Base-by-base conservation (phyloP, 2,888 invertebrate genomes). In the Hypsopygia costalis region DNA sequence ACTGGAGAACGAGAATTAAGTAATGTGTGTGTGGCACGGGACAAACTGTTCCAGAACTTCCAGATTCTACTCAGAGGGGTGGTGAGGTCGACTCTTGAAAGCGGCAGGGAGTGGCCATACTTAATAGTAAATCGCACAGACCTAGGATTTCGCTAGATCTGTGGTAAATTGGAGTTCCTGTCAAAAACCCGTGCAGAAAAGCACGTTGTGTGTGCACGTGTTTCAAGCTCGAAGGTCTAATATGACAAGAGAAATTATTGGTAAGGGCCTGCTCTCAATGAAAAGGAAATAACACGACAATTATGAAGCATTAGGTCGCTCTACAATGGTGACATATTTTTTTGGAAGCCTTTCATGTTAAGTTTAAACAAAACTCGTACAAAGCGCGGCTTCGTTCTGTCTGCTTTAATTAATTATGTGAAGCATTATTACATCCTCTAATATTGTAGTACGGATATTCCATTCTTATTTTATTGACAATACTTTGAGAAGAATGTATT, bases 201-300 rank as follows among this genome's bases (percentile, higher is more conserved):
- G 36, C 67, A 49, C 48, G 53, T 52, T 47, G 64, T 70, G 63
- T 70, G 63, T 55, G 49, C 53, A 43, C 69, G 62, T 70, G 63
- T 55, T 52, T 56, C 51, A 54, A 50, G 54, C 62, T 64, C 63
- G 58, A 59, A 62, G 65, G 64, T 64, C 63, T 69, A 73, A 70
- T 74, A 72, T 76, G 71, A 77, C 70, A 72, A 72, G 72, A 71
- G 70, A 77, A 76, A 77, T 78, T 75, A 77, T 78, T 69, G 67
- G 66, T 73, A 66, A 70, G 63, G 62, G 62, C 61, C 57, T 52
- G 55, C 47, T 47, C 58, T 76, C 71, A 83, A 81, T 80, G 71
- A 69, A 76, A 73, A 83, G 82, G 78, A 85, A 85, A 82, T 79
- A 75, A 75, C 67, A 75, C 71, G 68, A 80, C 81, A 80, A 81